Conservation (phyloP, 2,888 invertebrate genomes). For the Acronicta alni region DNA sequence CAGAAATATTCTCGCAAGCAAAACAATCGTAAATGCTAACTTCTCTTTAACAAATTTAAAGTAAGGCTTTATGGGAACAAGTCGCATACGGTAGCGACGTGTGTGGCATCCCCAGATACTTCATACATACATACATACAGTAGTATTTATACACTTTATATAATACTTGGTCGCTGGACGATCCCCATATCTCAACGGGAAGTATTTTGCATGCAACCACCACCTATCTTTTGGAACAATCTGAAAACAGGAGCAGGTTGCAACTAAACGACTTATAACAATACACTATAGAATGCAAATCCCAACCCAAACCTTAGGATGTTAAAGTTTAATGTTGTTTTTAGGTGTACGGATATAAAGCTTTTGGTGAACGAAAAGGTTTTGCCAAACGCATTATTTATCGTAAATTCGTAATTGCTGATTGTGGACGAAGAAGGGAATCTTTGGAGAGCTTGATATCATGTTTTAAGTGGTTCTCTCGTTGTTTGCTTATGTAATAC, state of each 20-base stretch:
- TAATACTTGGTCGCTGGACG: slow-evolving; percentile 80
- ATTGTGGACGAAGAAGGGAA: slow-evolving; percentile 71
- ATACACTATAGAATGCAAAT: slow-evolving; percentile 22
- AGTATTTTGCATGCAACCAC: slow-evolving; percentile 86
- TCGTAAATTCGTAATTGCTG: slow-evolving; percentile 83
- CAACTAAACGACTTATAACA: slow-evolving; percentile 54
- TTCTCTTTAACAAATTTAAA: slow-evolving; percentile 45
- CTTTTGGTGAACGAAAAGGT: slow-evolving; percentile 47
- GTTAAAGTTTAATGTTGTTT: slow-evolving; percentile 45
- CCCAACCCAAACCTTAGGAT: slow-evolving; percentile 18
- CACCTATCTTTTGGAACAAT: slow-evolving; percentile 86
- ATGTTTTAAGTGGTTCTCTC: slow-evolving; percentile 70
- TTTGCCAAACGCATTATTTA: slow-evolving; percentile 80
- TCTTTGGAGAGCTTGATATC: slow-evolving; percentile 74
- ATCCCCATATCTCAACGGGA: slow-evolving; percentile 86
- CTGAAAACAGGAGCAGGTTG: slow-evolving; percentile 79
- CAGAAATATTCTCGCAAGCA: neutral
- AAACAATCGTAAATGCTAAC: slow-evolving; percentile 45
- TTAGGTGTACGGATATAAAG: slow-evolving; percentile 15
- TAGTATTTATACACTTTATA: slow-evolving; percentile 63
- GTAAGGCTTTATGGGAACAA: slow-evolving; percentile 35
- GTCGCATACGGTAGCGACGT: slow-evolving; percentile 72
- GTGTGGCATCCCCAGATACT: slow-evolving; percentile 81
- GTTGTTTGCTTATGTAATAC: slow-evolving; percentile 56
- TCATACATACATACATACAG: slow-evolving; percentile 36